Base-by-base conservation (phyloP, 2,797 vertebrate genomes). In the Scleropages formosus region DNA sequence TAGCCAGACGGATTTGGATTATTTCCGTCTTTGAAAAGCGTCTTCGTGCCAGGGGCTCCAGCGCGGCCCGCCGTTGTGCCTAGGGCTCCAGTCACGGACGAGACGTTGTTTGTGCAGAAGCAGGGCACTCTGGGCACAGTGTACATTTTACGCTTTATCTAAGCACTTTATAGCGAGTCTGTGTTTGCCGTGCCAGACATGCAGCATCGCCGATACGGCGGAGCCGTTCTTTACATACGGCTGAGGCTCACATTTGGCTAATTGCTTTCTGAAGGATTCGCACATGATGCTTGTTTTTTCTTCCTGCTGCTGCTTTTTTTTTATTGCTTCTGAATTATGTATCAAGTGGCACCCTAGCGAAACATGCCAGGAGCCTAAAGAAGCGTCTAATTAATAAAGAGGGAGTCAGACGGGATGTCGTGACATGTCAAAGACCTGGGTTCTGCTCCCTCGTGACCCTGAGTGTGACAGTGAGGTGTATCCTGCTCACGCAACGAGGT, bases 71-170 rank as follows among this genome's bases (percentile, higher is more conserved):
- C 6, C 31, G 6, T 31, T 2, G 31, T 31, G 39, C 31, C 31
- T 31, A 39, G 39, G 31, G 31, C 31, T 39, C 2, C 31, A 6
- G 53, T 58, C 53, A 58, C 10, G 18, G 53, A 58, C 12, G 53
- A 58, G 53, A 58, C 58, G 53, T 13, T 58, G 53, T 58, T 13
- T 13, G 12, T 58, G 53, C 13, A n/a, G 31, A 39, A 39, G 31
- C 31, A 39, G 6, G 31, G 31, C 31, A 12, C 18, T 58, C 53
- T 13, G 53, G 53, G 53, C 53, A 58, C 58, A n/a, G 79, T 84
- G 79, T 86, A 88, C 88, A 91, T 91, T 88, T 91, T 89, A 90
- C 85, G 89, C 88, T 88, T 90, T 91, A 90, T 91, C 90, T 87
- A 87, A 87, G 83, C 84, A 84, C 86, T 86, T 87, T 88, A 82